These are phyloP conservation scores for Leptopilina drosophilae DNA, from an alignment of 2,888 invertebrate genomes.

Conservation along the genomic window DNA sequence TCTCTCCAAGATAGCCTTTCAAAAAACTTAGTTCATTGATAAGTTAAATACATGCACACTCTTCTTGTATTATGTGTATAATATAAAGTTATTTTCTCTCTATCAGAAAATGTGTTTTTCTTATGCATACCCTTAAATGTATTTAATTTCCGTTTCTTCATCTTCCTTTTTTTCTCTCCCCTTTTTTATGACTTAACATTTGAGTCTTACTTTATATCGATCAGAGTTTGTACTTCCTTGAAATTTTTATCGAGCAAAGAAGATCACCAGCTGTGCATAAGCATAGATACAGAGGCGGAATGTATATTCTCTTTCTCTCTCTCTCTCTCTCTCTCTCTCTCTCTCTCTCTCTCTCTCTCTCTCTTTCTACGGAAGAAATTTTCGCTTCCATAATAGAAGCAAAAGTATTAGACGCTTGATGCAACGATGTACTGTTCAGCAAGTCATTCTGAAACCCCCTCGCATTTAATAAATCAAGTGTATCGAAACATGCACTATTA, in stretches of 20 bases:
- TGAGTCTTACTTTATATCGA: constrained; percentile 43
- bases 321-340: constrained; percentile 26
- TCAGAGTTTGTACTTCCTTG: constrained; percentile 38
- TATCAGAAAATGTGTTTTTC: constrained; percentile 6
- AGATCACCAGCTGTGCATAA: constrained; percentile 44
- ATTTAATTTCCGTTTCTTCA: neutral
- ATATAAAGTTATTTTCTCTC: neutral
- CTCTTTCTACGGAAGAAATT: constrained; percentile 18
- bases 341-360: constrained; percentile 22
- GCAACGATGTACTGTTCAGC: constrained; percentile 12
- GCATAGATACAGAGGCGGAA: constrained; percentile 44
- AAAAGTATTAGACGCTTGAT: constrained; percentile 7
- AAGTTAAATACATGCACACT: neutral
- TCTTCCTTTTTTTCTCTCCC: neutral
- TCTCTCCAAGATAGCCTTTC: neutral
- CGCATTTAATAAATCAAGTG: constrained; percentile 35
- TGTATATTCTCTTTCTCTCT: neutral
- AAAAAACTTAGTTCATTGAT: neutral
- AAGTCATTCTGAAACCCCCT: constrained; percentile 26
- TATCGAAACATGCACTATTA: constrained; percentile 49
- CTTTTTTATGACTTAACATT: neutral
- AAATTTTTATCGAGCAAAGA: constrained; percentile 47
- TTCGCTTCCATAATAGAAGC: constrained; percentile 17
- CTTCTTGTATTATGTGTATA: neutral
- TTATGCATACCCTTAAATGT: neutral